Evolutionary conservation across 2,113 vertebrate genomes (phyloP).

Genomic region (Chaetodon auriga): DNA sequence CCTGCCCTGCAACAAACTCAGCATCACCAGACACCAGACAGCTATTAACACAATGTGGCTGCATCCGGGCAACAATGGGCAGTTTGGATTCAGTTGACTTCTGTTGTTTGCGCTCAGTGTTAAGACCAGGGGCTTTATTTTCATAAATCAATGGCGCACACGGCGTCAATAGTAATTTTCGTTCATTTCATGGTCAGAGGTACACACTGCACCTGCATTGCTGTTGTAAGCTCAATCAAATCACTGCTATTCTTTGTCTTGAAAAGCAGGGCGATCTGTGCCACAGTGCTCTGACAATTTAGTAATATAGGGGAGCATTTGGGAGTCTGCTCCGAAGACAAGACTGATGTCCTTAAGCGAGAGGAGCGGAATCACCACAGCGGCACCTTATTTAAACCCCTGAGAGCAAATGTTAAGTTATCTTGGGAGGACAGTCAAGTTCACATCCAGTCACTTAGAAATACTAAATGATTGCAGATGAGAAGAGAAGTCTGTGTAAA

Average conservation of each 20-base stretch:
- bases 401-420: slow-evolving; percentile 34
- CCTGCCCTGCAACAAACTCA: slow-evolving; percentile 58
- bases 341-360: slow-evolving; percentile 35
- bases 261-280: slow-evolving; percentile 4
- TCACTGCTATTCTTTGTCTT: slow-evolving; percentile 36
- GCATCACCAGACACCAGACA: slow-evolving; percentile 51
- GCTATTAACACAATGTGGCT: slow-evolving; percentile 62
- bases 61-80: slow-evolving; percentile 29
- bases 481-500: slow-evolving; percentile 13
- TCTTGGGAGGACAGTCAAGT: slow-evolving; percentile 35
- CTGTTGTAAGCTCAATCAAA: slow-evolving; percentile 44
- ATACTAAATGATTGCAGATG: slow-evolving; percentile 28
- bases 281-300: slow-evolving; percentile 23
- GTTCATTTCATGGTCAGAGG: slow-evolving; percentile 49
- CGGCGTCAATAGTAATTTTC: slow-evolving; percentile 29
- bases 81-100: slow-evolving; percentile 46
- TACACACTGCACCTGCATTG: slow-evolving; percentile 26
- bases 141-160: slow-evolving; percentile 29
- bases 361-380: slow-evolving; percentile 19
- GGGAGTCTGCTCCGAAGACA: slow-evolving; percentile 7
- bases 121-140: slow-evolving; percentile 43
- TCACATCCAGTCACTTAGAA: slow-evolving; percentile 29
- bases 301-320: slow-evolving; percentile 46
- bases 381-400: slow-evolving; percentile 32
- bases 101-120: slow-evolving; percentile 56